Evolutionary conservation across 2,888 invertebrate species (phyloP).

Genomic region (Saturnia japonica): DNA sequence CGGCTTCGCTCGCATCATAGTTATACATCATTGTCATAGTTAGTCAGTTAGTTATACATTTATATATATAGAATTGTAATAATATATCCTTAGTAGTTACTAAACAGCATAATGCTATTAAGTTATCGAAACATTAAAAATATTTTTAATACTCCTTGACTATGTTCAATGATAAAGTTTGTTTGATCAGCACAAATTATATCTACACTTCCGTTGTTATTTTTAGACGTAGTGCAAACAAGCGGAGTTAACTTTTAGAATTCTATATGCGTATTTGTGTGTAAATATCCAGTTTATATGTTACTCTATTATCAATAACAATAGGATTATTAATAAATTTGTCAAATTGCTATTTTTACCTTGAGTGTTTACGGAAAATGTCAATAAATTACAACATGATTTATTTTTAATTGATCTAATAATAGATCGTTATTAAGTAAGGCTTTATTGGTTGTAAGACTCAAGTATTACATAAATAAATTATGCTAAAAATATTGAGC

Average conservation of each 20-base stretch:
- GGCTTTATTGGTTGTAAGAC: neutral
- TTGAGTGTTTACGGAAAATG: constrained; percentile 1
- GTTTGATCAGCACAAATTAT: constrained; percentile 59
- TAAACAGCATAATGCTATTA: neutral
- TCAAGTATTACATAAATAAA: neutral
- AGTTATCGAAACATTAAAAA: neutral
- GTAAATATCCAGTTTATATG: constrained; percentile 18
- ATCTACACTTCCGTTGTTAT: constrained; percentile 61
- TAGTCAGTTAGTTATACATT: no score
- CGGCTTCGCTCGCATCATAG: no score
- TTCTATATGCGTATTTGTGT: constrained; percentile 24
- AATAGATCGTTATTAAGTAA: neutral
- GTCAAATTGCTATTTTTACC: constrained; percentile 2
- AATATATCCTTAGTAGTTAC: neutral
- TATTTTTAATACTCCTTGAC: constrained; percentile 25
- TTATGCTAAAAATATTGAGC: neutral
- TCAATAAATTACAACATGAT: neutral
- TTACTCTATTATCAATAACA: neutral
- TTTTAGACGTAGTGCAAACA: constrained; percentile 53
- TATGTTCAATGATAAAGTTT: constrained; percentile 45
- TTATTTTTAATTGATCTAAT: neutral
- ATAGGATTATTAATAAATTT: neutral
- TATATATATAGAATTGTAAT: no score
- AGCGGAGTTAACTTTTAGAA: constrained; percentile 34
- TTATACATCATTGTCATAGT: no score